These are phyloP conservation scores for Trigoniulus corallinus DNA, from an alignment of 1,140 invertebrate genomes.

Conservation along the genomic window DNA sequence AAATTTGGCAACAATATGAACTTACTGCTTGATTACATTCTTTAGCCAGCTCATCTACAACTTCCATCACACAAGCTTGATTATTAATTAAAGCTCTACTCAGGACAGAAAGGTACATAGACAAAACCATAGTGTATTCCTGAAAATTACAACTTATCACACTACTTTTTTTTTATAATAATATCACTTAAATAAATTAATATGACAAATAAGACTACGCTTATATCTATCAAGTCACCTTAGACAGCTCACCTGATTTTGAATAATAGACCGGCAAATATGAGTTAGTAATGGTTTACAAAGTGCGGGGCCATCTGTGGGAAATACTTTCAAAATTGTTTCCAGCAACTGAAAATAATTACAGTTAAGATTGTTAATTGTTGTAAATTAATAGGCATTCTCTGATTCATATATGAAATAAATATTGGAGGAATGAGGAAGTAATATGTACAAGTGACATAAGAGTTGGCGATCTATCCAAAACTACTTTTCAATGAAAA, in stretches of 20 bases:
- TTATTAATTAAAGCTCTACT: slow-evolving; percentile 58
- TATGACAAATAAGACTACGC: slow-evolving; percentile 1
- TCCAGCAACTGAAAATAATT: slow-evolving; percentile 20
- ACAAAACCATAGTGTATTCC: slow-evolving; percentile 50
- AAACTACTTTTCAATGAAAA: background rate
- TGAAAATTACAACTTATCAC: slow-evolving; percentile 23
- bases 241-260: slow-evolving; percentile 44
- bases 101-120: slow-evolving; percentile 56
- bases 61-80: slow-evolving; percentile 31
- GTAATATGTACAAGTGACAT: no score
- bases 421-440: no score
- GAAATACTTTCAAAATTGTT: slow-evolving; percentile 23
- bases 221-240: no score
- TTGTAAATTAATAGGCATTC: no score
- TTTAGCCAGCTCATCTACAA: slow-evolving; percentile 19
- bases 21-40: slow-evolving; percentile 20
- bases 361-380: background rate
- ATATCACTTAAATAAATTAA: background rate
- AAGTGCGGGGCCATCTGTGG: slow-evolving; percentile 23
- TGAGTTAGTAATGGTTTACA: slow-evolving; percentile 22
- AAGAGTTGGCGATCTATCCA: no score
- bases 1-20: slow-evolving; percentile 3
- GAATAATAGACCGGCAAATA: slow-evolving; percentile 33
- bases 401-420: no score
- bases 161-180: no score